Evolutionary conservation across 1,140 invertebrate genomes (phyloP), one percentile per base, ranked within the genome.

Genomic region (Eciton burchellii): DNA sequence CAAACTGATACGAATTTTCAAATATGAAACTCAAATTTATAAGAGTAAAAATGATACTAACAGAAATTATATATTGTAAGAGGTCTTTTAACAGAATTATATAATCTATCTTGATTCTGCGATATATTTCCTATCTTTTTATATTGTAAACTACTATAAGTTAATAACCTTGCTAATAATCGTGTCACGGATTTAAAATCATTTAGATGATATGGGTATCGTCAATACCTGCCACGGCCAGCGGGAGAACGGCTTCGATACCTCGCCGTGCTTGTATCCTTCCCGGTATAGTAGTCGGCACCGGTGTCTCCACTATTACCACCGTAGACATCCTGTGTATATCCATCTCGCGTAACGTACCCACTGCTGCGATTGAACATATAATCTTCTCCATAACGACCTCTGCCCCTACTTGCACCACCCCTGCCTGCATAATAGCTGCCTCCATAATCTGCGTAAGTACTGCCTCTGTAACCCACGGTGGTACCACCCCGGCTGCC

Each of bases 201-300:
- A 85, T 85, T 88, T 89, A 65, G 85, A 89, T 77, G 83, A 84
- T 87, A 82, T 90, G 63, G 91, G 85, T 89, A 87, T 90, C 90
- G 65, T 91, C 87, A 91, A 89, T 94, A 95, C 94, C 94, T 95
- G 92, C 93, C 94, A 92, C 94, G 93, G 91, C 92, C 93, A 88
- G 94, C 93, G 72, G 95, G 95, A 57, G 95, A 95, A 63, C 95
- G 94, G 90, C 93, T 94, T 83, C 95, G 91, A 90, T 94, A 95
- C 90, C 94, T 94, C 84, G 93, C 94, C 84, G 92, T 91, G 74
- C 91, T 90, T 54, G 91, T 93, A 86, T 93, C 92, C 91, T 93
- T 93, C 87, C 89, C 89, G 66, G 88, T 88, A 85, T 94, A 94
- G 89, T 94, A 94, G 87, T 92, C 91, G 63, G 89, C 84, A 71